A percentile compares a stretch with the other conserved stretches of the same genome.
These are phyloP conservation scores for Pollimyrus isidori DNA, from an alignment of 2,113 vertebrate genomes.

Conservation along the genomic window DNA sequence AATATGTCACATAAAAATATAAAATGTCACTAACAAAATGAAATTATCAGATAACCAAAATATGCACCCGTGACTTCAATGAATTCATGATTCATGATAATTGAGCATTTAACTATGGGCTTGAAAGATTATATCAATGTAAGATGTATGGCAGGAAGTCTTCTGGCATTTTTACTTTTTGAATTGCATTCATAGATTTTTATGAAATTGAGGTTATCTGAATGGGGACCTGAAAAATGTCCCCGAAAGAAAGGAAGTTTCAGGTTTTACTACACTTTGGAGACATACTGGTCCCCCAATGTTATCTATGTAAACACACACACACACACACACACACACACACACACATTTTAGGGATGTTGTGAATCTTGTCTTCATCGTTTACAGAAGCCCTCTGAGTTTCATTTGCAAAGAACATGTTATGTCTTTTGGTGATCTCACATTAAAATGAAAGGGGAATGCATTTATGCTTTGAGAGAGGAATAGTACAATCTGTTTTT, in stretches of 20 bases:
- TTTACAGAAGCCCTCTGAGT: neutral
- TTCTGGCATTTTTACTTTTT: too few relatives aligned
- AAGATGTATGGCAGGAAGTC: neutral
- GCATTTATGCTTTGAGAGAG: neutral
- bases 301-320: too few relatives aligned
- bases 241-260: too few relatives aligned
- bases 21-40: neutral
- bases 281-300: too few relatives aligned
- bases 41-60: neutral
- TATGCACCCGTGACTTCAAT: neutral
- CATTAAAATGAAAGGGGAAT: neutral
- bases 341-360: neutral
- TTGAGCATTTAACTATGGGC: neutral
- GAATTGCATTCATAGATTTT: too few relatives aligned
- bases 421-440: neutral
- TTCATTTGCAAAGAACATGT: neutral
- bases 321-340: too few relatives aligned
- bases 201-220: too few relatives aligned
- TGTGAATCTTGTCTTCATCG: neutral
- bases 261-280: too few relatives aligned
- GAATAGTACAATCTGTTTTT: neutral
- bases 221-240: too few relatives aligned
- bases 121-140: neutral
- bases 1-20: neutral
- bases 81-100: neutral